Evolutionary conservation across 2,113 vertebrate species (phyloP), one percentile per base, ranked within the genome.

Genomic region (Chlamydotis undulata): DNA sequence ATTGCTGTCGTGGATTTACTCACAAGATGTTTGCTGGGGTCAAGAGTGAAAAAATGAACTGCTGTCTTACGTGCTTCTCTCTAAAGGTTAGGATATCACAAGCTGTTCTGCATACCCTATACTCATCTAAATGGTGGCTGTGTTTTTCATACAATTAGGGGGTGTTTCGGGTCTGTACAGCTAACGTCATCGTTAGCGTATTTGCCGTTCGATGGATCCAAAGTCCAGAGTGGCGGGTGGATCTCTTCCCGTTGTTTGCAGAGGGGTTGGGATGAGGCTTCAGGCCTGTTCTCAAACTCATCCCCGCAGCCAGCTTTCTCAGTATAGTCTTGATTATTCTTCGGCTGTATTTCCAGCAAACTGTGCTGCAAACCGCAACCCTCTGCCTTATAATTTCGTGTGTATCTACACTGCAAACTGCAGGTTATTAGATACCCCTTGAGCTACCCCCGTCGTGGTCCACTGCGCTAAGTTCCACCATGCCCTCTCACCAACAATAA

Each of bases 101-200:
- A 91, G 55, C 19, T 14, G 5, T 63, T 91, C 70, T 70, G 11
- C 37, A 25, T 39, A 14, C 1, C 0, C 12, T 33, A 0, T n/a
- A 9, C 9, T 24, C 5, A 0, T 59, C 21, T 29, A 21, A 91
- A 69, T 0, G 1, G 50, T 47, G 0, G 0, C 24, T 0, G 0
- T 88, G 73, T 67, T 93, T 83, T 75, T 81, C 29, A 8, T 57
- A 74, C 4, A 8, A 7, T 50, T 26, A 52, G 11, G 8, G 19
- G 8, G 6, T 60, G 50, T 90, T 92, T 85, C 63, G 85, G 14
- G 21, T 77, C 90, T 86, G 14, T 35, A 19, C 19, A 29, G 29
- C 47, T 63, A 10, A 83, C 4, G 13, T 90, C 57, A 88, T 28
- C 83, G 50, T 59, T 1, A 1, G 21, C 15, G 1, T 88, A 41